phyloP scores from a whole-genome alignment of 1,140 invertebrate species.

The Drosophila busckii region DNA sequence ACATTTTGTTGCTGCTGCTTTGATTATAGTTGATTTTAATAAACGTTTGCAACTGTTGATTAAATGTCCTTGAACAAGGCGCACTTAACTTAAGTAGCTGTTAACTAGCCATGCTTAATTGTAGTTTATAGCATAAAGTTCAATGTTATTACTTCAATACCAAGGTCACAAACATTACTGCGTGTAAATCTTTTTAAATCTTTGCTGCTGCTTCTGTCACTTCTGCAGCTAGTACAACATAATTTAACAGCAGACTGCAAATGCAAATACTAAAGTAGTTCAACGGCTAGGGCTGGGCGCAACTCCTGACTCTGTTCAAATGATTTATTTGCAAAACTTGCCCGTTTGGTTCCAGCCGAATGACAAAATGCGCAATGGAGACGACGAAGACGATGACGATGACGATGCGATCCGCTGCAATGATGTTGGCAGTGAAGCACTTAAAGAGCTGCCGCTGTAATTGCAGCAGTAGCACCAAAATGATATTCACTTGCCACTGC shows the following conservation, averaged over 20 bases:
- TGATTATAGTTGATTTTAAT: constrained; percentile 75
- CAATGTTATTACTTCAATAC: too few relatives aligned
- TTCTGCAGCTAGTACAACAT: constrained; percentile 58
- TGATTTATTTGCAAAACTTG: constrained; percentile 74
- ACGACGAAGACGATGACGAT: constrained; percentile 20
- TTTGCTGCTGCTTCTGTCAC: constrained; percentile 5
- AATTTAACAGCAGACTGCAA: constrained; percentile 62
- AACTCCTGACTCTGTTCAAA: constrained; percentile 29
- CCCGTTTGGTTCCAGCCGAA: constrained; percentile 72
- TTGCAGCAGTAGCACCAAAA: constrained; percentile 39
- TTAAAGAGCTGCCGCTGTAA: constrained; percentile 73
- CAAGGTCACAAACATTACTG: too few relatives aligned
- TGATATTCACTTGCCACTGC: constrained; percentile 2
- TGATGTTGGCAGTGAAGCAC: constrained; percentile 71
- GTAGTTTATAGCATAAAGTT: too few relatives aligned
- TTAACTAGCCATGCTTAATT: too few relatives aligned
- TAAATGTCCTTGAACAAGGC: too few relatives aligned
- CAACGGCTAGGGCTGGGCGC: neutral
- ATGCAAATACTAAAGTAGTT: constrained; percentile 9
- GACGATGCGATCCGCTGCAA: constrained; percentile 57
- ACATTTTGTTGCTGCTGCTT: constrained; percentile 75
- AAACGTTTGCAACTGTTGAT: constrained; percentile 66
- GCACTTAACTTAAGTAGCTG: too few relatives aligned
- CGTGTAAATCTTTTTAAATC: too few relatives aligned
- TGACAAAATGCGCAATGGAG: constrained; percentile 70